Evolutionary conservation across 2,888 invertebrate species (phyloP), one percentile per base, ranked within the genome.

Genomic region (Escarpia spicata): DNA sequence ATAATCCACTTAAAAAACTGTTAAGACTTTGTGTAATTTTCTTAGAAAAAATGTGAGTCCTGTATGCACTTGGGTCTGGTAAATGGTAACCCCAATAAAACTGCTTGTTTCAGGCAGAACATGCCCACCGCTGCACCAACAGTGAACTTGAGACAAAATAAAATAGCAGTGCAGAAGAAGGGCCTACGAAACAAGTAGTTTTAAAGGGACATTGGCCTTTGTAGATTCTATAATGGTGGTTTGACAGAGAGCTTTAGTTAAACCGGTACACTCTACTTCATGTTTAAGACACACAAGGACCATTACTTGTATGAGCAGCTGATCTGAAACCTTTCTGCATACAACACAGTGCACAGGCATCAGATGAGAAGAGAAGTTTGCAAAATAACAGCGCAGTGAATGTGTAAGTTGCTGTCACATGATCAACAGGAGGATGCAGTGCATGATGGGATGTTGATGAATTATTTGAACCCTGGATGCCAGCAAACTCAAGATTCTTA

Each of bases 401-500:
- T 15, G 52, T 52, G 12, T 15, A 12, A 52, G 12, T 52, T 52
- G 75, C 75, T 75, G 75, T 75, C 6, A n/a, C 26, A 4, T 26
- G 75, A 75, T 26, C 19, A 26, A 19, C 75, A 75, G 75, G 75
- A 75, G 19, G 75, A 4, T 75, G 75, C 75, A 75, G 75, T 75
- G 75, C 75, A 75, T 75, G 75, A 75, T 75, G 75, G 75, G 75
- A 26, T n/a, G n/a, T n/a, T 75, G 75, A 75, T 75, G 75, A 75
- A 75, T 75, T 15, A 75, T 75, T 26, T 75, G 75, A n/a, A 75
- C 75, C 75, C 75, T 75, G n/a, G 52, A 75, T 75, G 75, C 3
- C 3, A 75, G 75, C 19, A 75, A 75, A 75, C 3, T 75, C 6
- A 75, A 75, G 75, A 26, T 75, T 75, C 26, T 52, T 52, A 4